phyloP scores from a whole-genome alignment of 2,888 invertebrate species.

The Lissonota sp. region DNA sequence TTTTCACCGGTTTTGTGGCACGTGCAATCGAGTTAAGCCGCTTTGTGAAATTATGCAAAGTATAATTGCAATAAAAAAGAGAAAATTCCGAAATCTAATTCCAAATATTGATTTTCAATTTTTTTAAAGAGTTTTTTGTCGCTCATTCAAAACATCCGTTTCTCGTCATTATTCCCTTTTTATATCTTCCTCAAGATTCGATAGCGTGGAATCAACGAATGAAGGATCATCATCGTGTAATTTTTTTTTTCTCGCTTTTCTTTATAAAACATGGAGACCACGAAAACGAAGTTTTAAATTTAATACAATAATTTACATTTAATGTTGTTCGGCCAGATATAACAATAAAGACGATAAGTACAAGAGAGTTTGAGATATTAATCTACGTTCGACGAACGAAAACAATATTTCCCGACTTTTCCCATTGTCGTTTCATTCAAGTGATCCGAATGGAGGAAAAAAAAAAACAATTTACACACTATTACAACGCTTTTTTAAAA shows the following conservation, averaged over 20 bases:
- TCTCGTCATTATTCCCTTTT: too few relatives aligned
- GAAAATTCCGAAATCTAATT: slow-evolving; percentile 29
- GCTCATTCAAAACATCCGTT: too few relatives aligned
- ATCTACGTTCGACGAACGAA: slow-evolving; percentile 26
- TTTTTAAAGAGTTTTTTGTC: background rate
- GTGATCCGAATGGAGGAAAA: background rate
- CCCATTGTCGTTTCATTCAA: slow-evolving; percentile 6
- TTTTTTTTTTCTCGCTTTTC: background rate
- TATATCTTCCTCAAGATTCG: too few relatives aligned
- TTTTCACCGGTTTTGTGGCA: slow-evolving; percentile 9
- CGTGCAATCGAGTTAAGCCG: slow-evolving; percentile 43
- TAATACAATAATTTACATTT: slow-evolving; percentile 56
- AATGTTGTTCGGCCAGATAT: slow-evolving; percentile 50
- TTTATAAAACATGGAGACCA: slow-evolving; percentile 41
- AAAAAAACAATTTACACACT: slow-evolving; percentile 46
- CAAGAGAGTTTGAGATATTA: slow-evolving; percentile 39
- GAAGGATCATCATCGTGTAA: too few relatives aligned
- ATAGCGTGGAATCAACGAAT: too few relatives aligned
- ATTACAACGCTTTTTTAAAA: slow-evolving; percentile 44
- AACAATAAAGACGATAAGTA: slow-evolving; percentile 50
- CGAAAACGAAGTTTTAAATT: slow-evolving; percentile 47
- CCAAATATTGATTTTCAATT: background rate
- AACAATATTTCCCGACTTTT: slow-evolving; percentile 11
- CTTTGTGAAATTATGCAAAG: slow-evolving; percentile 58
- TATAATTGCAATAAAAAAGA: slow-evolving; percentile 60